A percentile compares a stretch with the other conserved stretches of the same genome.
phyloP scores from a whole-genome alignment of 2,113 vertebrate species.

The Psilopogon haemacephalus region DNA sequence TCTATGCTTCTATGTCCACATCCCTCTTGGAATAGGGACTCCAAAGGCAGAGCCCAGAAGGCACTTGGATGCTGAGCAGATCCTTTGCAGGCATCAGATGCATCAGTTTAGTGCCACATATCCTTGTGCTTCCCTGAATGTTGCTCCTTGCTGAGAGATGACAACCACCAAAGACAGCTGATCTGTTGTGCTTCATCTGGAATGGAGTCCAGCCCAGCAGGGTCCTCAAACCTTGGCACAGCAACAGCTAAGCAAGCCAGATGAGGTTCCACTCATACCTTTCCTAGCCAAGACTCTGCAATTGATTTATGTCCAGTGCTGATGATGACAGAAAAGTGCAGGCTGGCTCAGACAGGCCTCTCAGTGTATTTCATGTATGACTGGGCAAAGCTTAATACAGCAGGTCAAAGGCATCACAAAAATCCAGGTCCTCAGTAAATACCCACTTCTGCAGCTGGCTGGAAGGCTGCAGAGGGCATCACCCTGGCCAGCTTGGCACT shows the following conservation, averaged over 20 bases:
- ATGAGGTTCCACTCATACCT: constrained; percentile 24
- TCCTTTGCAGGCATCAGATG: not conserved
- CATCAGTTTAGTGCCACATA: not conserved
- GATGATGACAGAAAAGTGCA: constrained; percentile 25
- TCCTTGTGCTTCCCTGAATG: not conserved
- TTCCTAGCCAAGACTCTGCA: not conserved
- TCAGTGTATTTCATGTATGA: not conserved
- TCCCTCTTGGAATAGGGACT: no score
- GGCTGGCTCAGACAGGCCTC: not conserved
- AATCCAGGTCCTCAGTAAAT: not conserved
- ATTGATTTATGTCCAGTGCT: constrained; percentile 17
- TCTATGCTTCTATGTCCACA: no score
- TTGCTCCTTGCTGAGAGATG: not conserved
- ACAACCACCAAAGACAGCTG: not conserved
- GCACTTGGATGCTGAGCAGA: not conserved
- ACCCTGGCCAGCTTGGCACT: not conserved
- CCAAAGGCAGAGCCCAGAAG: not conserved
- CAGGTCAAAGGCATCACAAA: not conserved
- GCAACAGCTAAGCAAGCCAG: not conserved
- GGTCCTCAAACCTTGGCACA: not conserved
- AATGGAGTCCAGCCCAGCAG: not conserved
- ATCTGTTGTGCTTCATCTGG: not conserved
- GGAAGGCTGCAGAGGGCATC: not conserved
- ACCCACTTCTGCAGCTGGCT: not conserved
- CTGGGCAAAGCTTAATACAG: not conserved